These are phyloP conservation scores for Papilio gigon DNA, from an alignment of 2,888 invertebrate species.

Conservation along the genomic window DNA sequence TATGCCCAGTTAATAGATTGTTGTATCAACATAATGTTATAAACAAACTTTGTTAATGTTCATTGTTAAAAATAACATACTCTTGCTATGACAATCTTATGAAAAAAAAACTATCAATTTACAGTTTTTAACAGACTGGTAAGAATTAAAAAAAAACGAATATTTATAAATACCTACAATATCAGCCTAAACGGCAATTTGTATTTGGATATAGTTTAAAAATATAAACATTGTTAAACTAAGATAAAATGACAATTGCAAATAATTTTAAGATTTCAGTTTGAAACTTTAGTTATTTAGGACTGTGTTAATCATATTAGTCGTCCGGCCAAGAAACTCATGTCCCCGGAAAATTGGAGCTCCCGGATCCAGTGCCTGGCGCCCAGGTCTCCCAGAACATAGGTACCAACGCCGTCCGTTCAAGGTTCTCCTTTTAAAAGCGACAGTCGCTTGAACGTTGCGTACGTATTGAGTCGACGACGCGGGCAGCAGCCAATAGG, in stretches of 20 bases:
- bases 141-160: not conserved
- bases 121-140: conserved; percentile 6
- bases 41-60: conserved; percentile 27
- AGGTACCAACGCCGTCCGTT: too few relatives aligned
- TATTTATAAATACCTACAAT: not conserved
- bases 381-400: too few relatives aligned
- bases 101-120: not conserved
- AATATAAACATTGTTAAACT: conserved; percentile 48
- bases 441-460: too few relatives aligned
- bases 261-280: conserved; percentile 50
- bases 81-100: conserved; percentile 21
- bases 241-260: conserved; percentile 37
- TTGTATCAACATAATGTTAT: conserved; percentile 51
- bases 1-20: conserved; percentile 56
- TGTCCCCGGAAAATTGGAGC: too few relatives aligned
- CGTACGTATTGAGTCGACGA: too few relatives aligned
- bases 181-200: not conserved
- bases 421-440: too few relatives aligned
- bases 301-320: too few relatives aligned
- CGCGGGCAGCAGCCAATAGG: too few relatives aligned
- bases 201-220: conserved; percentile 1
- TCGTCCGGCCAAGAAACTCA: too few relatives aligned
- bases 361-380: too few relatives aligned
- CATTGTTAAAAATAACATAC: conserved; percentile 10
- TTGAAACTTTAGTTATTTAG: conserved; percentile 20